phyloP scores from a whole-genome alignment of 2,797 vertebrate genomes.

The Myiotriccus ornatus region DNA sequence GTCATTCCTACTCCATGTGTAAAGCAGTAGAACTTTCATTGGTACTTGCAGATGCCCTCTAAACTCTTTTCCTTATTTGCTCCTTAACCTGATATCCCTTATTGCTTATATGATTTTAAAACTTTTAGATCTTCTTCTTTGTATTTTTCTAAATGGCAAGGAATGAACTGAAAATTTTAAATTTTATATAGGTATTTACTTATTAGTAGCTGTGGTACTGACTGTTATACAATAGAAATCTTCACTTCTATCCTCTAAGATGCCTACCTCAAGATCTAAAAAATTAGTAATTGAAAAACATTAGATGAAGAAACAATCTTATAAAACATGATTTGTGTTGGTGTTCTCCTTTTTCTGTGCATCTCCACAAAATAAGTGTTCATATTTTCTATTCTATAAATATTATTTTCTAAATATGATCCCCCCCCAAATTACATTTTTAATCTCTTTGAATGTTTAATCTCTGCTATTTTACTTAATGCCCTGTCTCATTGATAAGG shows the following conservation, averaged over 20 bases:
- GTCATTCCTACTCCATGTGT: not conserved
- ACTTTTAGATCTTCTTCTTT: not conserved
- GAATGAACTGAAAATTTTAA: not conserved
- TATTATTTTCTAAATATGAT: not conserved
- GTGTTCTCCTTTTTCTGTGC: not conserved
- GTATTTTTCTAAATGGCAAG: not conserved
- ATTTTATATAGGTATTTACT: not conserved
- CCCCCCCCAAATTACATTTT: not conserved
- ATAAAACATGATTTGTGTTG: not conserved
- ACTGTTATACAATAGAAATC: not conserved
- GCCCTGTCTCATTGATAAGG: not conserved
- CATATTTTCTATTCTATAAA: not conserved
- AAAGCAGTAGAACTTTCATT: not conserved
- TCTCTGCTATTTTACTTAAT: not conserved
- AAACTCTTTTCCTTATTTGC: not conserved
- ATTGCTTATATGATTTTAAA: not conserved
- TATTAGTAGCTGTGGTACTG: not conserved
- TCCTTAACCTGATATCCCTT: not conserved
- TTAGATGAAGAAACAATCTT: not conserved
- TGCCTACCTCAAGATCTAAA: not conserved
- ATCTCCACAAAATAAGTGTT: not conserved
- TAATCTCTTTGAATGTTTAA: not conserved
- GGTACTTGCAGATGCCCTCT: not conserved
- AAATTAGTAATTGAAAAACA: not conserved
- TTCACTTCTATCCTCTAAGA: not conserved